Percentiles rank a stretch among this genome's conserved stretches.
These are phyloP conservation scores for Archegozetes longisetosus DNA, from an alignment of 1,140 invertebrate species.

Conservation along the genomic window DNA sequence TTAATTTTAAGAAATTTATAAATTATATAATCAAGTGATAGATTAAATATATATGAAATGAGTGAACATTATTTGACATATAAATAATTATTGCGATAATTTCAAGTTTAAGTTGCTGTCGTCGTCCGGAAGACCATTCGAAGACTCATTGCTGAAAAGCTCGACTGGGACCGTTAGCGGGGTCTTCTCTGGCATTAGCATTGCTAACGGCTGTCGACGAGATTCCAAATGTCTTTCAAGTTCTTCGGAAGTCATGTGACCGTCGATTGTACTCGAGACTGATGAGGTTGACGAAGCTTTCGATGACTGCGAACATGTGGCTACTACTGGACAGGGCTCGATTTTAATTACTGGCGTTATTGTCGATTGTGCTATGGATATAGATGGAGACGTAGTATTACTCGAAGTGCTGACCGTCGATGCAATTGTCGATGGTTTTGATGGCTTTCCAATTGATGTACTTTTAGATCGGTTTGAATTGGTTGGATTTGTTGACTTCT, in stretches of 20 bases:
- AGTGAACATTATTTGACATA: too few relatives aligned
- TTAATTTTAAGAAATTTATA: too few relatives aligned
- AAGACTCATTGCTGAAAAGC: slow-evolving; percentile 77
- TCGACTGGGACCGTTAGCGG: slow-evolving; percentile 73
- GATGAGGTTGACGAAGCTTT: background rate
- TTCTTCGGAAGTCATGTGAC: slow-evolving; percentile 77
- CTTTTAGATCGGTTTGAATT: background rate
- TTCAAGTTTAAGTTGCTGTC: slow-evolving; percentile 6
- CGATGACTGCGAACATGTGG: background rate
- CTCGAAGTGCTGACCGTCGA: background rate
- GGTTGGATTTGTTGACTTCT: slow-evolving; percentile 1
- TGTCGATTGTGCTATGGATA: background rate
- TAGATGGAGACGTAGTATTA: background rate
- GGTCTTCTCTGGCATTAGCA: slow-evolving; percentile 58
- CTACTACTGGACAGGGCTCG: too few relatives aligned
- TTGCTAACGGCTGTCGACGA: slow-evolving; percentile 37
- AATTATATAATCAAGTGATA: too few relatives aligned
- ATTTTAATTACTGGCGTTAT: background rate
- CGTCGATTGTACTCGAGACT: slow-evolving; percentile 33
- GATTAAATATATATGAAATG: too few relatives aligned
- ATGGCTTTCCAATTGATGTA: background rate
- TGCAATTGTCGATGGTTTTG: background rate
- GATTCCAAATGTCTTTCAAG: slow-evolving; percentile 70
- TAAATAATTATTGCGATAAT: background rate
- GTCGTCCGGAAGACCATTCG: slow-evolving; percentile 30